A percentile compares a stretch with the other conserved stretches of the same genome.
phyloP scores from a whole-genome alignment of 2,888 invertebrate genomes.

The Girardia tigrina region DNA sequence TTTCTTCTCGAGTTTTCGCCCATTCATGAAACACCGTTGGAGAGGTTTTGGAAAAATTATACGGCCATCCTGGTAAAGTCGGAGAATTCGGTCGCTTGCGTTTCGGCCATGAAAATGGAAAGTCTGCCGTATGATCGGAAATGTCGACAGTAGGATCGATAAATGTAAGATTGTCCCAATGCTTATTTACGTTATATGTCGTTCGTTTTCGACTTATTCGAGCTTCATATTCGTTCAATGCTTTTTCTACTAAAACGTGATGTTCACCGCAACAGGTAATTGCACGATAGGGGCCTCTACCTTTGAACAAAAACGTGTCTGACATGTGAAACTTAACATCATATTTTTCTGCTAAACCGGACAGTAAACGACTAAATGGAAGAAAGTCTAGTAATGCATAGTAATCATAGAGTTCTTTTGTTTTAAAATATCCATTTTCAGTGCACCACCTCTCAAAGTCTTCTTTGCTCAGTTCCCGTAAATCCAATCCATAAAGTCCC shows the following conservation, averaged over 20 bases:
- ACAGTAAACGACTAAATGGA: neutral
- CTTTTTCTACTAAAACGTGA: neutral
- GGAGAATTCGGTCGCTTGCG: neutral
- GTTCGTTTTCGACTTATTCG: neutral
- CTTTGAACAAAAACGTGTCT: neutral
- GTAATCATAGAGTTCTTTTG: neutral
- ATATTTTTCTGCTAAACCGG: neutral
- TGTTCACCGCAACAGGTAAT: neutral
- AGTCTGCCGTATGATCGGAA: neutral
- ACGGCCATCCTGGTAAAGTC: neutral
- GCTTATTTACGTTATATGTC: neutral
- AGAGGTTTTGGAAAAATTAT: neutral
- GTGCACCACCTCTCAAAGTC: neutral
- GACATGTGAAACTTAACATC: conserved; percentile 2
- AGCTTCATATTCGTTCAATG: conserved; percentile 13
- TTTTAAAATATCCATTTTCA: neutral
- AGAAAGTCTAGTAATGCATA: neutral
- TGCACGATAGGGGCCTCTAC: neutral
- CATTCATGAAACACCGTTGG: neutral
- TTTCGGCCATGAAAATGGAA: neutral
- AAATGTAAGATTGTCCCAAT: neutral
- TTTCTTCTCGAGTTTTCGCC: neutral
- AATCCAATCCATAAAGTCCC: neutral
- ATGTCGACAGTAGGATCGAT: neutral
- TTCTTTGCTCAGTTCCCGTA: neutral